Base-by-base conservation (phyloP, 1,140 invertebrate genomes). In the Aphidius ervi region DNA sequence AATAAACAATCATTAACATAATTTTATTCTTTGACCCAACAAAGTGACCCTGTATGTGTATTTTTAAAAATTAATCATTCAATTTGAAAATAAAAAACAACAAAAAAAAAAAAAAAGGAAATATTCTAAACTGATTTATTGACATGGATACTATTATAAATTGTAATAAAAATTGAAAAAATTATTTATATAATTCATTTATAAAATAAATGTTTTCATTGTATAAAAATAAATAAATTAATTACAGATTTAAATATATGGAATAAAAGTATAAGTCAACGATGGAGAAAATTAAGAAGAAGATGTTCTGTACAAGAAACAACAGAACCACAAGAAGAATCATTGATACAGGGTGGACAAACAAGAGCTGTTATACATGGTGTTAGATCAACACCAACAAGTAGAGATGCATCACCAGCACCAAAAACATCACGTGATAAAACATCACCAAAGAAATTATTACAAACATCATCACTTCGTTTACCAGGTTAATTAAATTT, bases 221-320 rank as follows among this genome's bases (percentile, higher is more conserved):
- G 23, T 31, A 31, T 31, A 1, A 23, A 2, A n/a, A n/a, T 6
- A 10, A n/a, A n/a, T 8, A 31, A 50, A 23, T 62, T 64, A 68
- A 48, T 86, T 84, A 58, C 82, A 88, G 88, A 89, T 74, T 79
- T 88, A 62, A 82, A 84, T 58, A 68, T 82, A 67, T 87, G 86
- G 86, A 89, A 88, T 71, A 86, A 87, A 64, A 89, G 86, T 71
- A 82, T 89, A 64, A 87, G 86, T 42, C 86, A 88, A 73, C 81
- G 87, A 80, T 89, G 87, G 87, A 79, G 87, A 65, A 84, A 86
- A 68, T 76, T 89, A 48, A 81, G 86, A 23, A 79, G 87, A 58
- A 81, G 87, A 60, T 89, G 87, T 73, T 86, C 87, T 3, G 78
- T 85, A 8, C 77, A 87, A 63, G 85, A 68, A 76, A 82, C 63